Conservation (phyloP, 2,888 invertebrate species). For the Dryobotodes eremita region DNA sequence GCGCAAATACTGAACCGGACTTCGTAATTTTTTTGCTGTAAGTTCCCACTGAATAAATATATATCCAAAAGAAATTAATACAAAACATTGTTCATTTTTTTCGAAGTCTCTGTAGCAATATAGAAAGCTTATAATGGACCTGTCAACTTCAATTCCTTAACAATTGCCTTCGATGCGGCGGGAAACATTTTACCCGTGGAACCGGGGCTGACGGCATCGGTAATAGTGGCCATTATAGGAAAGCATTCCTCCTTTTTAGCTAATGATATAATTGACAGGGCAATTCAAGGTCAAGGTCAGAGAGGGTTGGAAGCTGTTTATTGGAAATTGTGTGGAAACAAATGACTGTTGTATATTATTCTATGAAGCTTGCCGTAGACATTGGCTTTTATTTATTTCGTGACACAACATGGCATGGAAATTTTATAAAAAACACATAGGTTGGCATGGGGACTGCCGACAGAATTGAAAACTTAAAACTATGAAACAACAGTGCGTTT, state of each 20-base stretch:
- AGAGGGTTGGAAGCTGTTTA: not conserved
- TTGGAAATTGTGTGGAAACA: constrained; percentile 6
- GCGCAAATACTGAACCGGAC: not conserved
- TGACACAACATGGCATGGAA: not conserved
- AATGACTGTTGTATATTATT: not conserved
- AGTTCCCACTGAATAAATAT: not conserved
- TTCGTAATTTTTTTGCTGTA: not conserved
- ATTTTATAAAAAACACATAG: not conserved
- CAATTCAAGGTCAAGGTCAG: constrained; percentile 34
- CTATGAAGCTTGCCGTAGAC: not conserved
- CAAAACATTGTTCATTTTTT: constrained; percentile 52
- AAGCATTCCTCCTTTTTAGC: constrained; percentile 59
- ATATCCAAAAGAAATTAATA: constrained; percentile 6
- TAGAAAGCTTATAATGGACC: constrained; percentile 69
- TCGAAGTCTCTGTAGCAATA: constrained; percentile 51
- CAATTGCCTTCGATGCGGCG: constrained; percentile 61
- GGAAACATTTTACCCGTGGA: constrained; percentile 62
- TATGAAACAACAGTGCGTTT: not conserved
- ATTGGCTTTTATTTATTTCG: not conserved
- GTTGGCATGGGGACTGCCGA: not conserved
- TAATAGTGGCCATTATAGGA: constrained; percentile 50
- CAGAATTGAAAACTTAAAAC: not conserved
- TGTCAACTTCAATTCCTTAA: constrained; percentile 70
- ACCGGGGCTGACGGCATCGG: constrained; percentile 48
- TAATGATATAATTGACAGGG: constrained; percentile 59